Percentiles rank a stretch among this genome's conserved stretches.
Conservation (phyloP, 2,113 vertebrate species). For the Tragelaphus strepsiceros region DNA sequence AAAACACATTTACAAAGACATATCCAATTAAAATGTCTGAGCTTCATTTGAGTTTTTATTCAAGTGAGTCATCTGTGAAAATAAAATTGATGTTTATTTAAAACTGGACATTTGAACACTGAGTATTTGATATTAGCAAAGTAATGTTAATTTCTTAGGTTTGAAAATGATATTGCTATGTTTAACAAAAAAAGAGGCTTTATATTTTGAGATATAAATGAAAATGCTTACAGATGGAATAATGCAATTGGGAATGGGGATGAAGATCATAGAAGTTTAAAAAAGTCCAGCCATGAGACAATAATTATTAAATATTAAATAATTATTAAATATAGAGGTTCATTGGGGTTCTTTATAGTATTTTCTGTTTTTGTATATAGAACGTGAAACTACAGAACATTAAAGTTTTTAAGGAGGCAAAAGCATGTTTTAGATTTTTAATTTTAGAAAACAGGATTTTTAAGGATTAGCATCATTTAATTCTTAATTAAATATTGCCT, state of each 20-base stretch:
- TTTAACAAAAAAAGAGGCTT: not conserved
- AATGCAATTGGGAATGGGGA: not conserved
- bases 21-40: not conserved
- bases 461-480: conserved; percentile 47
- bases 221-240: not conserved
- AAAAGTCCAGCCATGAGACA: not conserved
- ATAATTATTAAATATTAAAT: not conserved
- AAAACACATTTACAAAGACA: not conserved
- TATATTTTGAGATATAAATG: not conserved
- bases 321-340: not conserved
- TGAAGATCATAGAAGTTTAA: not conserved
- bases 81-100: not conserved
- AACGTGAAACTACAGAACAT: not conserved
- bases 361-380: not conserved
- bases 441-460: conserved; percentile 30
- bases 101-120: not conserved
- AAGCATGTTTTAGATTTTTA: not conserved
- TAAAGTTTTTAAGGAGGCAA: not conserved
- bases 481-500: conserved; percentile 48
- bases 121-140: not conserved
- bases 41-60: not conserved
- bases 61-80: not conserved
- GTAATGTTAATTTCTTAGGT: not conserved
- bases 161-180: not conserved
- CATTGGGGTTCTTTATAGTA: not conserved